These are phyloP conservation scores for Physocephala rufipes DNA, from an alignment of 2,888 invertebrate genomes.

Conservation along the genomic window DNA sequence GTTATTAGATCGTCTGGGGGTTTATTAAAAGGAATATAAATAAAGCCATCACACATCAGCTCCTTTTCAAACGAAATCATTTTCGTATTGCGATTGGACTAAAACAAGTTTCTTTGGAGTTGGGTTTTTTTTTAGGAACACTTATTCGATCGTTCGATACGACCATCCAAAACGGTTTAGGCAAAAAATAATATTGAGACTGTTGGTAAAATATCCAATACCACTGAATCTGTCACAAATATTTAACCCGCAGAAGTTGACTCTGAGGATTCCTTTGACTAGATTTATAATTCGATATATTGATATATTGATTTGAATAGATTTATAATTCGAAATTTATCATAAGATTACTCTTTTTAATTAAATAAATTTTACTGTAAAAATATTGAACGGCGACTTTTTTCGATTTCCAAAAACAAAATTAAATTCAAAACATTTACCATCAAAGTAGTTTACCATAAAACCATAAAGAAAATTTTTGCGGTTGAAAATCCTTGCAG, in stretches of 20 bases:
- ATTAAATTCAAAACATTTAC: background rate
- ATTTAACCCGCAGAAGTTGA: no score
- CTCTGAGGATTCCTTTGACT: no score
- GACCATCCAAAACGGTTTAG: no score
- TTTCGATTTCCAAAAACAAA: background rate
- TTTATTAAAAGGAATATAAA: background rate
- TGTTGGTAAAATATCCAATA: no score
- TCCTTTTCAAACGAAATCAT: background rate
- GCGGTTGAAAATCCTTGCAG: background rate
- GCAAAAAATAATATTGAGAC: no score
- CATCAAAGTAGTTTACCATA: background rate
- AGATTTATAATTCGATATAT: no score
- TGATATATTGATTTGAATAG: no score
- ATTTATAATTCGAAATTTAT: no score
- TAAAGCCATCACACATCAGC: background rate
- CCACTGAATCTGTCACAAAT: no score
- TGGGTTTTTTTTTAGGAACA: background rate
- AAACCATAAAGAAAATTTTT: background rate
- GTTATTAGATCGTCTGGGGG: background rate
- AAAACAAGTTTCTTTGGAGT: background rate
- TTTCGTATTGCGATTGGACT: background rate
- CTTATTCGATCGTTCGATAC: background rate
- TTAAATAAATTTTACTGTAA: background rate
- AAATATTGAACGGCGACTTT: background rate
- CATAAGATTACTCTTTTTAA: no score